Base-by-base conservation (phyloP, 2,888 invertebrate genomes). In the Drosophila demipolita region DNA sequence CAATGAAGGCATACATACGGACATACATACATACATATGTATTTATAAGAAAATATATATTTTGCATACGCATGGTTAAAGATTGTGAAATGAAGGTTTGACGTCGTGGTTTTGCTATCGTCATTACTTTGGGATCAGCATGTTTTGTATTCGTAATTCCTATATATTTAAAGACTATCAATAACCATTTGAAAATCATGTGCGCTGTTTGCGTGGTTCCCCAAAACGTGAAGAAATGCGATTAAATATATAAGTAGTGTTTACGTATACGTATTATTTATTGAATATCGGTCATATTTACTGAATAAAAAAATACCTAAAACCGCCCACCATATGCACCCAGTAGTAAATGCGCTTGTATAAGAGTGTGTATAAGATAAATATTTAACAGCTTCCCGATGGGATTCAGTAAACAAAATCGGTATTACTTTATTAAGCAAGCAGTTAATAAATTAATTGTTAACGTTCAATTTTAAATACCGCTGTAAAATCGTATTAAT, bases 351-450 rank as follows among this genome's bases (percentile, higher is more conserved):
- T 36, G 9, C 3, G 20, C 20, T 15, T 5, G 66, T 48, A 26
- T 42, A 32, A 35, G 23, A 57, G 29, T 33, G 3, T 17, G 36
- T 38, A 11, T 20, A 50, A 50, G 40, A 65, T 26, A 64, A 52
- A 29, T 23, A 52, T 50, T 65, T 60, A 36, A 26, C 40, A 55
- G 59, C 59, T 50, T 45, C 48, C 32, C 58, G 23, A 26, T 48
- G 35, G 42, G 40, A 36, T 54, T 38, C 60, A 74, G 63, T 77
- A 40, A 70, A 9, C 20, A 5, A 23, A 48, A 64, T 66, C 64
- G 49, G 49, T 64, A 85, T 80, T 69, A 71, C 78, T 74, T 73
- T 62, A 88, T 88, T 80, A 83, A 73, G 70, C 68, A 72, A 60
- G 76, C 70, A 57, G 62, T 67, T 65, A 67, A 62, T 23, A 72